Conservation (phyloP, 1,140 invertebrate species). For the Brachionus rubens region DNA sequence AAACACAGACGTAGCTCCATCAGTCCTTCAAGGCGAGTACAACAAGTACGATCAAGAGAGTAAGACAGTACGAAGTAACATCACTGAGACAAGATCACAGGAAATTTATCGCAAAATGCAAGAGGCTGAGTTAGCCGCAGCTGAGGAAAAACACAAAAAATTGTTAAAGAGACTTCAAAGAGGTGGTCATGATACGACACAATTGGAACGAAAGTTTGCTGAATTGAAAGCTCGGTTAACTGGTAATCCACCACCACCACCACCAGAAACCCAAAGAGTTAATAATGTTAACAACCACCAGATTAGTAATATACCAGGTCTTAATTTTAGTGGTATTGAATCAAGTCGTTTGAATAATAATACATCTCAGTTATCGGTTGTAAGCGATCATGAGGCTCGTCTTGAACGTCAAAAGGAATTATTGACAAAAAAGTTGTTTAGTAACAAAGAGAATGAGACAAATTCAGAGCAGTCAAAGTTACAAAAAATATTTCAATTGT, state of each 20-base stretch:
- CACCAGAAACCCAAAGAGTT: background rate
- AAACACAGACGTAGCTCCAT: background rate
- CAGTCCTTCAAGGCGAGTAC: background rate
- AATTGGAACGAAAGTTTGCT: constrained; percentile 54
- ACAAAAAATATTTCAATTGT: background rate
- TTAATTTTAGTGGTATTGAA: background rate
- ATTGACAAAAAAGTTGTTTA: background rate
- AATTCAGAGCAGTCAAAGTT: background rate
- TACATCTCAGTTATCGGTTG: background rate
- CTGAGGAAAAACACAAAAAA: constrained; percentile 53
- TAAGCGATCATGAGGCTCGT: background rate
- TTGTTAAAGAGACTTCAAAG: constrained; percentile 54
- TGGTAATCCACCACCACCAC: background rate
- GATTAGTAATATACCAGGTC: background rate
- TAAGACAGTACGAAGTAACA: constrained; percentile 51
- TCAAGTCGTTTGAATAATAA: background rate
- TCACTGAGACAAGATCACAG: constrained; percentile 49
- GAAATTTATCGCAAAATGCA: constrained; percentile 56
- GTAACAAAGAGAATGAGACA: background rate
- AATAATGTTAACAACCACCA: background rate
- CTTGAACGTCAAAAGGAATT: background rate
- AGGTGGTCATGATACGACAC: constrained; percentile 55
- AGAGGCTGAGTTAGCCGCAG: constrained; percentile 54
- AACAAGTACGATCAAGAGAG: background rate
- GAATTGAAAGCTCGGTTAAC: constrained; percentile 38